Conservation (phyloP, 2,888 invertebrate genomes). For the Amphipoea lucens region DNA sequence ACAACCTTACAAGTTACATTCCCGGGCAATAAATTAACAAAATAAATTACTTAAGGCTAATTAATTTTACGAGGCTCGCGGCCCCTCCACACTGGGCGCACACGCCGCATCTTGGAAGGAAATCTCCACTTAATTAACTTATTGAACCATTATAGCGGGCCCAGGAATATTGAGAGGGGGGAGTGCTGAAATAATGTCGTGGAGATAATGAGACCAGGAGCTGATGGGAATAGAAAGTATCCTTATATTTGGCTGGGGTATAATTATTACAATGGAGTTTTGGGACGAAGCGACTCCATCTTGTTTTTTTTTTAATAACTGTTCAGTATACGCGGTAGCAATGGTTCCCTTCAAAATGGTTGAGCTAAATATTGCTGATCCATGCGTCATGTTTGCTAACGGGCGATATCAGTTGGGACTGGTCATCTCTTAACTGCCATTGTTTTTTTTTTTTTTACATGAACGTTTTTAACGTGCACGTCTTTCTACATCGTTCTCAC, state of each 20-base stretch:
- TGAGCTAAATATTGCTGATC: background rate
- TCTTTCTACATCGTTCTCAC: background rate
- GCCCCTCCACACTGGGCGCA: conserved; percentile 59
- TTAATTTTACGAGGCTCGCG: conserved; percentile 70
- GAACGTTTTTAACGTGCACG: too few species aligned
- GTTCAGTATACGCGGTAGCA: background rate
- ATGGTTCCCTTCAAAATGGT: background rate
- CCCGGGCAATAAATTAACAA: conserved; percentile 67
- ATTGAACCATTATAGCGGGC: conserved; percentile 75
- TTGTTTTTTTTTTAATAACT: background rate
- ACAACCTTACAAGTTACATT: conserved; percentile 47
- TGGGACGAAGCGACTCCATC: background rate
- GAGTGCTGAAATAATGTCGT: conserved; percentile 51
- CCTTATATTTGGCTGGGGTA: conserved; percentile 6
- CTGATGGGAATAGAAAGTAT: conserved; percentile 53
- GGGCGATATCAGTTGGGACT: background rate
- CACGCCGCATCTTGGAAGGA: conserved; percentile 65
- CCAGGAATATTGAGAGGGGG: conserved; percentile 63
- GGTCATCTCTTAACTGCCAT: background rate
- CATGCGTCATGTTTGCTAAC: background rate
- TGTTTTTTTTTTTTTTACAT: background rate
- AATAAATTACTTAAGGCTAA: conserved; percentile 71
- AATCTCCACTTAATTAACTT: conserved; percentile 81
- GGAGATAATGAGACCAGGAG: conserved; percentile 47
- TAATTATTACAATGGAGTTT: background rate